Evolutionary conservation across 2,888 invertebrate species (phyloP).

Genomic region (Oligia fasciuncula): DNA sequence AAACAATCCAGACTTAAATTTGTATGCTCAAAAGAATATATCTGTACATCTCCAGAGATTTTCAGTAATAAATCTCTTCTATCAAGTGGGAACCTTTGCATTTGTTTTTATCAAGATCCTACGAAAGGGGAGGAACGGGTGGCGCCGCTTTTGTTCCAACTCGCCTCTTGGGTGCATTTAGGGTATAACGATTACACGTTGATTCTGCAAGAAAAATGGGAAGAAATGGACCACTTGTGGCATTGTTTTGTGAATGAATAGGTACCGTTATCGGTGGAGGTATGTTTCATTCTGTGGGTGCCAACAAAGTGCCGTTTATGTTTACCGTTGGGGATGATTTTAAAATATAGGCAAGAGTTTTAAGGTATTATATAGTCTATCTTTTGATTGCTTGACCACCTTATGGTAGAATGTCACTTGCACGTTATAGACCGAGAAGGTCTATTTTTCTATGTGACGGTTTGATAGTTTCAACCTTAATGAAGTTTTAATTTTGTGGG

Average conservation of each 20-base stretch:
- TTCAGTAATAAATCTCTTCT: constrained; percentile 83
- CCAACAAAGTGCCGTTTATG: constrained; percentile 8
- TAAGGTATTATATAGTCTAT: background rate
- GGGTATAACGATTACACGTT: constrained; percentile 61
- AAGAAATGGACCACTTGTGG: constrained; percentile 62
- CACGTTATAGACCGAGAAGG: background rate
- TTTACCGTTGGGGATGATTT: background rate
- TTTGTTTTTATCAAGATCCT: constrained; percentile 82
- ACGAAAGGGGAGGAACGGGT: constrained; percentile 57
- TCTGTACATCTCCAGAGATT: constrained; percentile 79
- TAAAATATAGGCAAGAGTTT: background rate
- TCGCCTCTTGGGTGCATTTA: constrained; percentile 74
- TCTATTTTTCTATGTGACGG: background rate
- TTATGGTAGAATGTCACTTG: too few relatives aligned
- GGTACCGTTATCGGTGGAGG: constrained; percentile 44
- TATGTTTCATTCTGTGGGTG: constrained; percentile 21
- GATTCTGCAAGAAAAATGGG: constrained; percentile 54
- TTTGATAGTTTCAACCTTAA: background rate
- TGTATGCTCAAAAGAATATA: constrained; percentile 80
- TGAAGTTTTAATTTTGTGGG: background rate
- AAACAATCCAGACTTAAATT: constrained; percentile 67
- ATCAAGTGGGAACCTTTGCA: constrained; percentile 77
- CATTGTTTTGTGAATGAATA: constrained; percentile 50
- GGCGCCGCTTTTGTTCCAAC: constrained; percentile 65
- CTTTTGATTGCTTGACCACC: background rate